Base-by-base conservation (phyloP, 2,888 invertebrate genomes). In the Meghimatium bilineatum region DNA sequence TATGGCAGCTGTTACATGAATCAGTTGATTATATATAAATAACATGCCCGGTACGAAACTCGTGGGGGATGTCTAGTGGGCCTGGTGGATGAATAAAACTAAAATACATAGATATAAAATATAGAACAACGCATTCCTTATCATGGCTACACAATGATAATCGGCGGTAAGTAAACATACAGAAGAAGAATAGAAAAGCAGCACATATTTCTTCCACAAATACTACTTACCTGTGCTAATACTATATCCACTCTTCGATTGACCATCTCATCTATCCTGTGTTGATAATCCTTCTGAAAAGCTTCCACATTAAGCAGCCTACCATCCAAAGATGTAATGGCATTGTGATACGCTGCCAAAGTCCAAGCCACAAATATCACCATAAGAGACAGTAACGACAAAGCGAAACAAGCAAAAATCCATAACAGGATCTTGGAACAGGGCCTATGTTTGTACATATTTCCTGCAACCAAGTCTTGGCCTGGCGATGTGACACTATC, bases 311-410 rank as follows among this genome's bases (percentile, higher is more conserved):
- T 34, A 5, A 77, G 77, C n/a, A 88, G 77, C 63, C 88, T 29
- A 49, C 66, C 74, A 71, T 88, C 86, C 80, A 88, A 78, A n/a
- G 85, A 83, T 38, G 85, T 56, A 66, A 88, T 78, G 17, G 86
- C 77, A 38, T 84, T 67, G 66, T 88, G 86, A 60, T 87, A 87
- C 56, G 87, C 86, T 34, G 86, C 79, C 66, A 88, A 69, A 34
- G 86, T 86, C 88, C 88, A 88, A n/a, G 78, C 85, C n/a, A 87
- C 67, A 71, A 88, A 86, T 23, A 86, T 86, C 78, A 86, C 79
- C 76, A 88, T 38, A 44, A 87, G 66, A 26, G 80, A 83, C 76
- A 88, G 80, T 82, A 87, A 83, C 82, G 84, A 84, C 81, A 86
- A 78, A 32, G 86, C 88, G 69, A 87, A 78, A 85, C 86, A 86